These are phyloP conservation scores for Diplolepis rosae DNA, from an alignment of 2,888 invertebrate species.

Conservation along the genomic window DNA sequence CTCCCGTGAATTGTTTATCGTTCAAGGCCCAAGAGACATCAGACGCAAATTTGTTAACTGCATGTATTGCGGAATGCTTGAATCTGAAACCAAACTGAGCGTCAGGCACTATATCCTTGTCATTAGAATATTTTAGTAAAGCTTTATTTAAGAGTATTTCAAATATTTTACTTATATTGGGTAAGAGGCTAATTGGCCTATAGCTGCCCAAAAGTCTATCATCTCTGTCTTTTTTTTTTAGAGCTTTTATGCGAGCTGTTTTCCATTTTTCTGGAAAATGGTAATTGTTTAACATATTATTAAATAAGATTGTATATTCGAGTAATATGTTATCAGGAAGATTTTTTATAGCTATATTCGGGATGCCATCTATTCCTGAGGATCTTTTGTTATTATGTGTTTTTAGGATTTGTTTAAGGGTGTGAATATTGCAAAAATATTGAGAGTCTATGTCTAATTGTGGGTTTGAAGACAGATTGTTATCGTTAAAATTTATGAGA, in stretches of 20 bases:
- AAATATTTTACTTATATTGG: slow-evolving; percentile 37
- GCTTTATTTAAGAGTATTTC: slow-evolving; percentile 8
- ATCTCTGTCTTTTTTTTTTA: slow-evolving; percentile 35
- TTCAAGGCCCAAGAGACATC: slow-evolving; percentile 36
- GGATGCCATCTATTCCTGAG: slow-evolving; percentile 36
- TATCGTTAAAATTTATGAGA: too few species aligned
- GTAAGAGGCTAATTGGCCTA: slow-evolving; percentile 47
- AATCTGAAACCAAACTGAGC: slow-evolving; percentile 22
- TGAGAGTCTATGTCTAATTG: too few species aligned
- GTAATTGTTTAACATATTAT: slow-evolving; percentile 41
- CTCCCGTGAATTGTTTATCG: slow-evolving; percentile 19
- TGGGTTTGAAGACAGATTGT: too few species aligned
- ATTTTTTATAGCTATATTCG: slow-evolving; percentile 35
- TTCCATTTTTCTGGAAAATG: slow-evolving; percentile 43
- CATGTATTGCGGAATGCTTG: slow-evolving; percentile 32
- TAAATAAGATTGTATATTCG: slow-evolving; percentile 38
- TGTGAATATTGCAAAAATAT: too few species aligned
- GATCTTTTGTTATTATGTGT: not conserved
- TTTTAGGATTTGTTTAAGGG: not conserved
- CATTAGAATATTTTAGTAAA: not conserved
- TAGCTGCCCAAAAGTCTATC: slow-evolving; percentile 35
- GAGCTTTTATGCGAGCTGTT: slow-evolving; percentile 36
- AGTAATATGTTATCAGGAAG: slow-evolving; percentile 16
- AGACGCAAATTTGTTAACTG: slow-evolving; percentile 32
- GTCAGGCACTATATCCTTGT: slow-evolving; percentile 28